A percentile compares a stretch with the other conserved stretches of the same genome.
Evolutionary conservation across 2,797 vertebrate genomes (phyloP).

Genomic region (Salmo trutta): DNA sequence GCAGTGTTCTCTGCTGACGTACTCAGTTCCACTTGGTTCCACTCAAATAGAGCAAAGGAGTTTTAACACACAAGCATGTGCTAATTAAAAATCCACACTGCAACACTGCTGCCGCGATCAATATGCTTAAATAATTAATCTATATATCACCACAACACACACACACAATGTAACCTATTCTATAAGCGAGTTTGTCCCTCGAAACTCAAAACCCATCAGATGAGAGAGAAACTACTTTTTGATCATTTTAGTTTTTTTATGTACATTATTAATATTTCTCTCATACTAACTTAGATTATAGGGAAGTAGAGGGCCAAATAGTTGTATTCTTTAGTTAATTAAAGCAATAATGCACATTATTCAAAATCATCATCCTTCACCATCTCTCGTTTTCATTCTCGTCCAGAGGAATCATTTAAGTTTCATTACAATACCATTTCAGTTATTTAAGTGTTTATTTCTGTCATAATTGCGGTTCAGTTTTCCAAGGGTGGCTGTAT

Average conservation of each 20-base stretch:
- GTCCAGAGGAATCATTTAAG: not conserved
- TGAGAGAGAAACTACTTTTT: not conserved
- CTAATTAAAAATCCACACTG: constrained; percentile 79
- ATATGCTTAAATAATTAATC: constrained; percentile 76
- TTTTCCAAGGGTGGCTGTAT: constrained; percentile 33
- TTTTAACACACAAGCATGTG: constrained; percentile 73
- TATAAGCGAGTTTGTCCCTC: constrained; percentile 11
- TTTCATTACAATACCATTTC: not conserved
- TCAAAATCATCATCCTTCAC: not conserved
- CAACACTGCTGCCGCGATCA: constrained; percentile 62
- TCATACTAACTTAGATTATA: not conserved
- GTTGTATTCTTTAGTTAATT: not conserved
- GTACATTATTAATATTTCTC: not conserved
- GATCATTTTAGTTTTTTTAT: not conserved
- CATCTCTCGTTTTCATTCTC: not conserved
- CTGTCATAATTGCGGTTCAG: constrained; percentile 31
- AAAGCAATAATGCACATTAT: not conserved
- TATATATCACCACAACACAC: constrained; percentile 57
- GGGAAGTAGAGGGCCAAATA: not conserved
- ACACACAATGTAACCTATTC: constrained; percentile 29
- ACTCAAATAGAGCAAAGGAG: constrained; percentile 63
- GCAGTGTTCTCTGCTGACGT: constrained; percentile 46
- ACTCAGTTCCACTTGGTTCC: constrained; percentile 76
- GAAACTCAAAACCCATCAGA: not conserved
- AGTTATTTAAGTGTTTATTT: constrained; percentile 28